Evolutionary conservation across 2,888 invertebrate species (phyloP).

Genomic region (Brenthis hecate): DNA sequence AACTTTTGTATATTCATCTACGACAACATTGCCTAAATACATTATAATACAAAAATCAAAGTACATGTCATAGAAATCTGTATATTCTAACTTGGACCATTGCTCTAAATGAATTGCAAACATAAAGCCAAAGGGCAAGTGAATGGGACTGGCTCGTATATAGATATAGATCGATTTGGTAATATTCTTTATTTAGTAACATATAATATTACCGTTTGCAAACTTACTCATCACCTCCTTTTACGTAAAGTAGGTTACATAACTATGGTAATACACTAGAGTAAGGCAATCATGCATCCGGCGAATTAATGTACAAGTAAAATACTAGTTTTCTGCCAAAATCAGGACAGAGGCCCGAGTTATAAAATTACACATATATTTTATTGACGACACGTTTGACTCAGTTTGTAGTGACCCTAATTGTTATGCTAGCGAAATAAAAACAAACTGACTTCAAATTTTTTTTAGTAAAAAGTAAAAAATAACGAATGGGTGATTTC

Average conservation of each 20-base stretch:
- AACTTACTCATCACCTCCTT: constrained; percentile 38
- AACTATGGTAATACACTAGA: not conserved
- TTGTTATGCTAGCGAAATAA: no score
- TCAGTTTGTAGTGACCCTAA: no score
- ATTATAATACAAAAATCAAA: not conserved
- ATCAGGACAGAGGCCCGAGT: no score
- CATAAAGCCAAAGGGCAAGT: constrained; percentile 70
- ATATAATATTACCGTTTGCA: constrained; percentile 25
- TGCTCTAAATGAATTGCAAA: constrained; percentile 37
- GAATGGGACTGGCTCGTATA: constrained; percentile 63
- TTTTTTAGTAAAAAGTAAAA: no score
- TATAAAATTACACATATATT: no score
- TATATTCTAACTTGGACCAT: constrained; percentile 25
- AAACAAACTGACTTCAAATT: no score
- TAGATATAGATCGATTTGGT: constrained; percentile 43
- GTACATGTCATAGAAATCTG: not conserved
- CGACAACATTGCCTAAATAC: not conserved
- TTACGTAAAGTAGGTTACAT: constrained; percentile 27
- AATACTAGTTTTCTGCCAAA: no score
- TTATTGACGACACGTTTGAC: no score
- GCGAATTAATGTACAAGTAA: not conserved
- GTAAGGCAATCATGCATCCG: constrained; percentile 5
- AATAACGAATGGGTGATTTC: no score
- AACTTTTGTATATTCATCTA: no score
- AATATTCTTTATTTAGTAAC: constrained; percentile 28